Conservation (phyloP, 1,140 invertebrate species). For the Nephila pilipes region DNA sequence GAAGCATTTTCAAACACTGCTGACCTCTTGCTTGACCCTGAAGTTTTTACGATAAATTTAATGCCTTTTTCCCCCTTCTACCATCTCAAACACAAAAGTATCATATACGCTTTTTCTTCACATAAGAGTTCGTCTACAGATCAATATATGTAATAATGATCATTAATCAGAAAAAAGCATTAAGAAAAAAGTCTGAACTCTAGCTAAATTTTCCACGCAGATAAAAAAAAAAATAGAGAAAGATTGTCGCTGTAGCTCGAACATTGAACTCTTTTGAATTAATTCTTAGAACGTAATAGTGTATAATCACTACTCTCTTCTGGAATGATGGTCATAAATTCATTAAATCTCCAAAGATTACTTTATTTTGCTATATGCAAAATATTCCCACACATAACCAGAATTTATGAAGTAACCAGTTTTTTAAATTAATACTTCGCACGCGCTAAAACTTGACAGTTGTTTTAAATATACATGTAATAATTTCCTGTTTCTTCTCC, state of each 20-base stretch:
- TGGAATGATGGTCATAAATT: no score
- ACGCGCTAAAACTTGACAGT: no score
- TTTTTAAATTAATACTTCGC: no score
- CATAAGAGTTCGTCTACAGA: background rate
- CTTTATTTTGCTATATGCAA: no score
- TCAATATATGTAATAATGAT: background rate
- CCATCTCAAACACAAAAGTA: background rate
- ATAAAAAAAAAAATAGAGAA: background rate
- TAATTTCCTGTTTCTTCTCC: no score
- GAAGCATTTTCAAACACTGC: constrained; percentile 40
- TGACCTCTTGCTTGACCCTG: constrained; percentile 53
- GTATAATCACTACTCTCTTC: no score
- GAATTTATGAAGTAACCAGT: no score
- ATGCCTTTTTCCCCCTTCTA: background rate
- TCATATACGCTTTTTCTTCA: background rate
- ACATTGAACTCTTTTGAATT: background rate
- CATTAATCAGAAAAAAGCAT: background rate
- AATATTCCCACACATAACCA: no score
- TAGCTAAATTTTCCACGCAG: background rate
- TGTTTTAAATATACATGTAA: no score
- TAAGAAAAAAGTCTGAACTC: background rate
- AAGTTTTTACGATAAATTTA: constrained; percentile 20
- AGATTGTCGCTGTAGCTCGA: background rate
- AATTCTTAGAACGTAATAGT: background rate
- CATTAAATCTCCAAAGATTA: no score